phyloP scores from a whole-genome alignment of 2,113 vertebrate species.

The Dicerorhinus sumatrensis region DNA sequence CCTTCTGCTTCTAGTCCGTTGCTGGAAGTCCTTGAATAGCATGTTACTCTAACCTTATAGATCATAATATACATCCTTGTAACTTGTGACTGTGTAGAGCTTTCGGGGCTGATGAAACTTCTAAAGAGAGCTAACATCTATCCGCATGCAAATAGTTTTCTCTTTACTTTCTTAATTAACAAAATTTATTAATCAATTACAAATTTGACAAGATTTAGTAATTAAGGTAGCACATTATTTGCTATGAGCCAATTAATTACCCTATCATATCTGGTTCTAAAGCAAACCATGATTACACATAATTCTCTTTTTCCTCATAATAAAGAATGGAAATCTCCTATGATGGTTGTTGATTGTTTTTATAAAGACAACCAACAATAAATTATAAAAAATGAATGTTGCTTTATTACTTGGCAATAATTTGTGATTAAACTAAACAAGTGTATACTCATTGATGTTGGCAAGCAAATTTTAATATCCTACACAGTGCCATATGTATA shows the following conservation, averaged over 20 bases:
- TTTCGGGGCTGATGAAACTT: background rate
- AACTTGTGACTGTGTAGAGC: background rate
- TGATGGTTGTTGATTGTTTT: conserved; percentile 18
- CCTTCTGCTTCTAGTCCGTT: background rate
- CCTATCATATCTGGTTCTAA: conserved; percentile 1
- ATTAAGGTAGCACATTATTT: background rate
- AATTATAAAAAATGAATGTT: conserved; percentile 2
- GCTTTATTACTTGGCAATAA: conserved; percentile 37
- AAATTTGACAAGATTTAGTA: background rate
- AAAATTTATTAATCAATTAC: background rate
- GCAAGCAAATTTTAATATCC: background rate
- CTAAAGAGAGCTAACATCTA: background rate
- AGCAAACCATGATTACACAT: background rate
- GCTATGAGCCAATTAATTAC: background rate
- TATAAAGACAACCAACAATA: background rate
- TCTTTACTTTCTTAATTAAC: background rate
- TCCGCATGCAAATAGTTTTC: background rate
- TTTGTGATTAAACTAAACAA: conserved; percentile 24
- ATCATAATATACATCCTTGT: background rate
- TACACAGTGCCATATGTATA: background rate
- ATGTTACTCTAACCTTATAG: background rate
- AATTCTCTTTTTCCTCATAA: background rate
- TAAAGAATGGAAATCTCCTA: background rate
- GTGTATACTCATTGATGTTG: background rate
- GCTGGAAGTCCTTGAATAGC: background rate